Percentiles rank a stretch among this genome's conserved stretches.
Evolutionary conservation across 2,888 invertebrate genomes (phyloP).

Genomic region (Drosophila aldrichi): DNA sequence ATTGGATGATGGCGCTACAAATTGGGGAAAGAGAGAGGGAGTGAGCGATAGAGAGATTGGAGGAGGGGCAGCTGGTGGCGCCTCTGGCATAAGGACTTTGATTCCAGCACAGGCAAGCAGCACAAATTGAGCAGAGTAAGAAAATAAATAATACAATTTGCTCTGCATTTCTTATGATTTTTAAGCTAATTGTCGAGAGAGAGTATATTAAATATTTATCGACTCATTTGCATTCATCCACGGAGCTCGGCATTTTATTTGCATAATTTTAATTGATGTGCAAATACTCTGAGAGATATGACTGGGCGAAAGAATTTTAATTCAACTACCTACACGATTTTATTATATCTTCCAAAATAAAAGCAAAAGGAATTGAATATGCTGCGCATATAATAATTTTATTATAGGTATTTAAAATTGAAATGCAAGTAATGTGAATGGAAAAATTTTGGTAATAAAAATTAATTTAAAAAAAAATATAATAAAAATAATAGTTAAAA

Average conservation of each 20-base stretch:
- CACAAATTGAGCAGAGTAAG: slow-evolving; percentile 61
- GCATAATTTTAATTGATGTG: slow-evolving; percentile 39
- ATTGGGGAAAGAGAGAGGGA: slow-evolving; percentile 20
- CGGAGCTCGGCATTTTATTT: slow-evolving; percentile 16
- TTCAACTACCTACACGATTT: neutral
- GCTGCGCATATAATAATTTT: too few relatives aligned
- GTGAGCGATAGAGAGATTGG: too few relatives aligned
- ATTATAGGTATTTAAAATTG: too few relatives aligned
- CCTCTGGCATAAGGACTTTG: slow-evolving; percentile 55
- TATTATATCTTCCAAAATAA: neutral
- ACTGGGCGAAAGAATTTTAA: neutral
- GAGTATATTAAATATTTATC: slow-evolving; percentile 29
- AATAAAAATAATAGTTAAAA: too few relatives aligned
- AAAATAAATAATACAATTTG: slow-evolving; percentile 65
- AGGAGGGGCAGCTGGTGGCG: neutral
- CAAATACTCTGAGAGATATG: slow-evolving; percentile 1
- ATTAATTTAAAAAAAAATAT: too few relatives aligned
- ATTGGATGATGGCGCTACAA: slow-evolving; percentile 50
- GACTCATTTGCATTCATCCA: slow-evolving; percentile 54
- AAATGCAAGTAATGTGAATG: too few relatives aligned
- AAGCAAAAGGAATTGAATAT: too few relatives aligned
- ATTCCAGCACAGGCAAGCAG: slow-evolving; percentile 61
- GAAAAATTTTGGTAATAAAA: too few relatives aligned
- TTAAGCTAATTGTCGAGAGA: slow-evolving; percentile 57
- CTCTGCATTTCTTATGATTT: slow-evolving; percentile 23